phyloP scores from a whole-genome alignment of 2,113 vertebrate species.

The Nycticebus coucang region DNA sequence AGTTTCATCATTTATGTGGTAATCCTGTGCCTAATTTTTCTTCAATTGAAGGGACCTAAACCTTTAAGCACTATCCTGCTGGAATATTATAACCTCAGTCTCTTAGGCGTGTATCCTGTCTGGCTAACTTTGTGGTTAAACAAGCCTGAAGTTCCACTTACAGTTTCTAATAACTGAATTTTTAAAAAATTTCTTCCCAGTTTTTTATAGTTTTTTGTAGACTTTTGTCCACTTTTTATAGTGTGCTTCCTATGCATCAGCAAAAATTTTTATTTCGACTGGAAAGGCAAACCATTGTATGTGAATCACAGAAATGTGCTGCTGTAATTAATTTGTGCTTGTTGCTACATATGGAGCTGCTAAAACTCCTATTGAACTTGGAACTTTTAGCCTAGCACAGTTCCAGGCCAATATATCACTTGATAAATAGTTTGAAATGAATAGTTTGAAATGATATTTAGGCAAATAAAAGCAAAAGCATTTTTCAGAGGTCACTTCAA shows the following conservation, averaged over 20 bases:
- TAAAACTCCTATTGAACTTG: neutral
- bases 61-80: neutral
- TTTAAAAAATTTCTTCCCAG: neutral
- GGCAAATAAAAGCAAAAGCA: neutral
- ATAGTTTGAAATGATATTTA: neutral
- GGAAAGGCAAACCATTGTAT: neutral
- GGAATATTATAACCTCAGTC: neutral
- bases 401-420: neutral
- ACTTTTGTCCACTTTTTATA: too few species aligned
- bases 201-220: neutral
- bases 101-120: neutral
- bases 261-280: neutral
- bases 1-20: neutral
- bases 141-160: neutral
- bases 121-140: neutral
- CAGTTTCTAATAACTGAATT: neutral
- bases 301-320: neutral
- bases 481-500: neutral
- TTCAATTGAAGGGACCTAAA: neutral
- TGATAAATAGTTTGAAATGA: neutral
- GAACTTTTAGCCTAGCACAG: neutral
- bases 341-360: neutral
- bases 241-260: neutral
- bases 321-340: neutral
- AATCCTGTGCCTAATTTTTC: neutral